Conservation (phyloP, 2,888 invertebrate species). For the Polymixis flavicincta region DNA sequence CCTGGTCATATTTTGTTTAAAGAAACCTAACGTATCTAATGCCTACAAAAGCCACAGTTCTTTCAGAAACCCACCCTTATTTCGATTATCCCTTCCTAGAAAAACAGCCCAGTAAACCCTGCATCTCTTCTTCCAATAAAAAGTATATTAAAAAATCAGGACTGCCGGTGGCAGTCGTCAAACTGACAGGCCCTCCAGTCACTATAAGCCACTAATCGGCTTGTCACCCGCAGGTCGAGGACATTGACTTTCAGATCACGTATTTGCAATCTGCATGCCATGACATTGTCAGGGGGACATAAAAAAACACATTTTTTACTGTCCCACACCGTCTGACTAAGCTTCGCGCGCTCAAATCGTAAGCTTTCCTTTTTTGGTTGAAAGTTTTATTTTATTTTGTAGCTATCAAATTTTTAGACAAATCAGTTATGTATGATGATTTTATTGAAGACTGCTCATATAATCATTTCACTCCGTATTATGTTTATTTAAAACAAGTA, state of each 20-base stretch:
- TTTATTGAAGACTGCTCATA: background rate
- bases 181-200: conserved; percentile 68
- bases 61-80: background rate
- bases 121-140: conserved; percentile 46
- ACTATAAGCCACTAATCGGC: conserved; percentile 83
- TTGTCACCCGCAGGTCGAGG: conserved; percentile 82
- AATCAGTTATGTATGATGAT: background rate
- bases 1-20: background rate
- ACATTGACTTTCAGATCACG: conserved; percentile 87
- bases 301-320: conserved; percentile 77
- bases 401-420: too few relatives aligned
- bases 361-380: conserved; percentile 36
- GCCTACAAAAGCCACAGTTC: background rate
- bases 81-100: conserved; percentile 21
- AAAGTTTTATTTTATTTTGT: background rate
- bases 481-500: background rate
- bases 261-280: conserved; percentile 87
- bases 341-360: conserved; percentile 48
- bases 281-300: conserved; percentile 75
- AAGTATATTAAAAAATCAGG: conserved; percentile 62
- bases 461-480: background rate
- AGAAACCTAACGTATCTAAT: background rate
- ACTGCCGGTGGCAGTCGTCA: conserved; percentile 56
- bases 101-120: conserved; percentile 37
- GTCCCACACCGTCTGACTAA: conserved; percentile 53